Base-by-base conservation (phyloP, 2,888 invertebrate species). In the Clanis bilineata region DNA sequence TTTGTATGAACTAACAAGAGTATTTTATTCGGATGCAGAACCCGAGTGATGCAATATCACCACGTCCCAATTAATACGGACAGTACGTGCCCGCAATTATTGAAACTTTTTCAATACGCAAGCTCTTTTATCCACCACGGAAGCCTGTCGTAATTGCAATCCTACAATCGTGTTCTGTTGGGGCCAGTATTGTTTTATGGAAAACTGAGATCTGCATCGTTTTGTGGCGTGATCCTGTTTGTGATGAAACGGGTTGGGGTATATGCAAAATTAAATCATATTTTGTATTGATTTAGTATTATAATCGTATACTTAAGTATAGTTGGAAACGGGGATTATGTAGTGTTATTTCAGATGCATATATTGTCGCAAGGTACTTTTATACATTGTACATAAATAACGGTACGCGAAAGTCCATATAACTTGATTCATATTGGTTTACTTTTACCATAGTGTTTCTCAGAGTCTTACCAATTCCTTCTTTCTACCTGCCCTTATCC, bases 31-130 rank as follows among this genome's bases (percentile, higher is more conserved):
- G 32, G 32, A 1, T 6, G 5, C 15, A 15, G 66, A 67, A 62
- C 70, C 71, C 68, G 61, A 54, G 59, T 66, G 68, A 69, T 62
- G 67, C 64, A 70, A 65, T 64, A 64, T 55, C 63, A 64, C 65
- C 76, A 76, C 77, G 73, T 72, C 69, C 72, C 74, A 76, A 75
- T 78, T 73, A 75, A 66, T 71, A 64, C 65, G 67, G 69, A 64
- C 63, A 64, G 62, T 66, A 68, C 66, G 69, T 67, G 65, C 60
- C 23, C 60, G 69, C 73, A 76, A 80, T 80, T 78, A 81, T 80
- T 79, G 73, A 79, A 81, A 81, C 75, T 81, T 82, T 82, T 83
- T 79, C 77, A 78, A 82, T 80, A 74, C 55, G 54, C 63, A 61
- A 62, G 66, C 65, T 71, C 68, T 74, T 73, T 69, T 57, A 63